Conservation (phyloP, 2,113 vertebrate species). For the Aldabrachelys gigantea region DNA sequence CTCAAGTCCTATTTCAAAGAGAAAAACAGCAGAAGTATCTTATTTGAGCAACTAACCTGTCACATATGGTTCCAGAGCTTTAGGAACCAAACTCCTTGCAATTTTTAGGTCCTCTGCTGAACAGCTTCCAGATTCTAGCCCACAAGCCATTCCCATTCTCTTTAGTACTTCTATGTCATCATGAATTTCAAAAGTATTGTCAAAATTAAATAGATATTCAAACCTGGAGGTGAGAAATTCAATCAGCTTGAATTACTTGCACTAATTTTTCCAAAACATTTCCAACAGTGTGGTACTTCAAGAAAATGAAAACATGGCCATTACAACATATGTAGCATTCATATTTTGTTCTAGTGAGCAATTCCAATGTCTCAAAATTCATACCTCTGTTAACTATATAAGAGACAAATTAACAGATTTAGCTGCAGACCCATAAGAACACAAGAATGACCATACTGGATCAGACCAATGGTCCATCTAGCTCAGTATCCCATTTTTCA, state of each 20-base stretch:
- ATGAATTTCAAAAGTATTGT: constrained; percentile 99
- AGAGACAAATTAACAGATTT: neutral
- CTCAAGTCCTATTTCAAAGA: neutral
- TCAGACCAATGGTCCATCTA: neutral
- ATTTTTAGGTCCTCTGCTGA: constrained; percentile 94
- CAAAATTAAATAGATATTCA: constrained; percentile 99
- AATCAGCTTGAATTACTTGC: constrained; percentile 7
- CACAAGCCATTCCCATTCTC: constrained; percentile 98
- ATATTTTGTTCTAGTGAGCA: neutral
- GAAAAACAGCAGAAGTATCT: neutral
- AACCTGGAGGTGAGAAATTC: constrained; percentile 82
- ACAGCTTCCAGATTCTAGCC: constrained; percentile 94
- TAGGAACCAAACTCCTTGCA: constrained; percentile 94
- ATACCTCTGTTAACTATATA: neutral
- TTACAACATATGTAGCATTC: neutral
- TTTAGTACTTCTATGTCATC: constrained; percentile 99
- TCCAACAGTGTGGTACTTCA: neutral
- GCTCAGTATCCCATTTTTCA: neutral
- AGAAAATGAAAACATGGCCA: neutral
- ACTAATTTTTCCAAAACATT: neutral
- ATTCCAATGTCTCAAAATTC: neutral
- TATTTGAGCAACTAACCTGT: constrained; percentile 83
- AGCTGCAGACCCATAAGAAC: neutral
- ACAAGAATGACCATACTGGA: neutral
- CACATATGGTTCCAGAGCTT: constrained; percentile 98